Evolutionary conservation across 2,888 invertebrate species (phyloP).

Genomic region (Cryptocheilus praepositus): DNA sequence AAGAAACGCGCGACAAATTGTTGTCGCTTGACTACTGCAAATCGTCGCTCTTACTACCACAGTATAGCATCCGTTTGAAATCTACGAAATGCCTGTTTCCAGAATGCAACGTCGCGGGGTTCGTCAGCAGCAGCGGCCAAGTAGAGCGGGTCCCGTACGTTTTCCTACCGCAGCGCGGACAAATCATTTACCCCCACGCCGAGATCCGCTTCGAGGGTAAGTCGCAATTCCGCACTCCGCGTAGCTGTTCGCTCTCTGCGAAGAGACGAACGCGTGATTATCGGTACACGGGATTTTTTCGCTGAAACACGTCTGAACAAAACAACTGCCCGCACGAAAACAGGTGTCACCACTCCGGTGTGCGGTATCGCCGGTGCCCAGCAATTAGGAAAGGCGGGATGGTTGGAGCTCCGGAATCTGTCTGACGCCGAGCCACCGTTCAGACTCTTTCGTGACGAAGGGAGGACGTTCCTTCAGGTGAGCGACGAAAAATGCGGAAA

Average conservation of each 20-base stretch:
- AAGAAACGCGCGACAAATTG: no score
- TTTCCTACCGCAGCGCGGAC: slow-evolving; percentile 88
- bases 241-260: neutral
- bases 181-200: slow-evolving; percentile 91
- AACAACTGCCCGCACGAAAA: slow-evolving; percentile 3
- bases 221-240: neutral
- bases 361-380: slow-evolving; percentile 92
- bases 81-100: slow-evolving; percentile 42
- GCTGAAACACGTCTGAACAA: no score
- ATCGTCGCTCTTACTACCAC: no score
- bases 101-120: slow-evolving; percentile 89
- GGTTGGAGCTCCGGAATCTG: slow-evolving; percentile 87
- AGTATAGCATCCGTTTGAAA: no score
- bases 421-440: slow-evolving; percentile 88
- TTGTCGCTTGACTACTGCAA: no score
- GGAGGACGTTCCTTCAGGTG: slow-evolving; percentile 87
- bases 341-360: slow-evolving; percentile 87
- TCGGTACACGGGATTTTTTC: no score
- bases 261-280: no score
- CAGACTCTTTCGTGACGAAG: slow-evolving; percentile 87
- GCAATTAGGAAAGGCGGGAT: slow-evolving; percentile 86
- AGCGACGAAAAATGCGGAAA: slow-evolving; percentile 13
- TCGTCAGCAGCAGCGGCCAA: slow-evolving; percentile 82
- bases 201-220: slow-evolving; percentile 89
- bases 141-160: slow-evolving; percentile 90